Evolutionary conservation across 2,797 vertebrate genomes (phyloP), one percentile per base, ranked within the genome.

Genomic region (Heterohyrax brucei): DNA sequence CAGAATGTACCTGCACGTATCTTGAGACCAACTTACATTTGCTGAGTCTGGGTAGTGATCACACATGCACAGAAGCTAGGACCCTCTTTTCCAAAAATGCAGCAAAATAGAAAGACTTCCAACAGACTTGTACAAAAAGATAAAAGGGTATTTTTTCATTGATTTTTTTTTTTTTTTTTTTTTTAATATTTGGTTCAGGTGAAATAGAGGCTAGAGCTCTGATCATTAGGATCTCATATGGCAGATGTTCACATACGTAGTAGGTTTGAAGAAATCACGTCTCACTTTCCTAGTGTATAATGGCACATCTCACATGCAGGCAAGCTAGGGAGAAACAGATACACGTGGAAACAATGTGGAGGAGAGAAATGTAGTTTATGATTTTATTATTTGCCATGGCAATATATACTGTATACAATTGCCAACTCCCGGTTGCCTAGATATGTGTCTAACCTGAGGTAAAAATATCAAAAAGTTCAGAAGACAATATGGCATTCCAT

Each of bases 231-330:
- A 92, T 94, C 91, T 70, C 28, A 72, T 92, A 87, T 73, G 3
- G 48, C 7, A 89, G 82, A 66, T 26, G 10, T 24, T 93, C 9
- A 4, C 73, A 78, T 10, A 26, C 4, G 24, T 44, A 83, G 70
- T 94, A 39, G 59, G 86, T 94, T 96, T 97, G 91, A 91, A 93
- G 85, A 94, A 95, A 79, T 97, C 66, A 91, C 2, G 96, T 82
- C 83, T 91, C 92, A 92, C 73, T 95, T 96, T 89, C 72, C 33
- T 81, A 8, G 66, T 62, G 30, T 88, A 50, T 70, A 80, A 83
- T 78, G 66, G 18, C 24, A 22, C 22, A 30, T 76, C 76, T 83
- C 61, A 66, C 28, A 50, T 77, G 48, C 72, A 78, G 46, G 30
- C 72, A 91, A 59, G 85, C 48, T 66, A 85, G 24, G 46, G 33